A percentile compares a stretch with the other conserved stretches of the same genome.
Evolutionary conservation across 2,797 vertebrate species (phyloP).

Genomic region (Cuniculus paca): DNA sequence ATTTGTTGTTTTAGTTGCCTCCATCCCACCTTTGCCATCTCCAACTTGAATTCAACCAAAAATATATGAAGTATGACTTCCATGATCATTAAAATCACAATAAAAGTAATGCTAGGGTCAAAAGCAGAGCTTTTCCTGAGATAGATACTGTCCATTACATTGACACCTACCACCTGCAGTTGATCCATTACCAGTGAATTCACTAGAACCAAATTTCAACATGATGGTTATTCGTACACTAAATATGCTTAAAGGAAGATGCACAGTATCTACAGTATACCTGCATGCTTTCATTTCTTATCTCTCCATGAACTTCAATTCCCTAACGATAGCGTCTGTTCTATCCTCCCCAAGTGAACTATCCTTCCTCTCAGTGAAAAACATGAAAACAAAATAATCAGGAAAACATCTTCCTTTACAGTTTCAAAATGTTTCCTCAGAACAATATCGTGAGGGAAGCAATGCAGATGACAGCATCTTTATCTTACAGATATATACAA

Average conservation of each 20-base stretch:
- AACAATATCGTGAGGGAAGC: not conserved
- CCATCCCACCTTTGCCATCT: not conserved
- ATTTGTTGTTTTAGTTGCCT: conserved; percentile 1
- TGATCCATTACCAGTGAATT: not conserved
- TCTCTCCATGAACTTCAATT: conserved; percentile 30
- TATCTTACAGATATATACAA: not conserved
- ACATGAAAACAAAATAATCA: conserved; percentile 12
- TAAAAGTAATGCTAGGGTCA: not conserved
- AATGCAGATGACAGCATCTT: not conserved
- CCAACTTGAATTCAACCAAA: conserved; percentile 26
- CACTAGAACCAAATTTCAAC: not conserved
- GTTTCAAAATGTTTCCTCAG: conserved; percentile 1
- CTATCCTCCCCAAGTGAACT: not conserved
- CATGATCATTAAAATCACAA: conserved; percentile 9
- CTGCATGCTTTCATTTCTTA: conserved; percentile 16
- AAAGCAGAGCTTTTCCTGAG: conserved; percentile 40
- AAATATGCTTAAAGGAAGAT: not conserved
- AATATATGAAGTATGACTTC: not conserved
- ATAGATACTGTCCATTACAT: not conserved
- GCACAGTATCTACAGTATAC: not conserved
- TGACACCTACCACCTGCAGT: not conserved
- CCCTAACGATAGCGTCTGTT: not conserved
- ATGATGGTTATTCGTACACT: not conserved
- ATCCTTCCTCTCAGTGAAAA: not conserved
- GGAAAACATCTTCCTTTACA: not conserved